Evolutionary conservation across 35 echinoderm and acorn worm genomes (phyloP).

Genomic region (Ptychodera flava): DNA sequence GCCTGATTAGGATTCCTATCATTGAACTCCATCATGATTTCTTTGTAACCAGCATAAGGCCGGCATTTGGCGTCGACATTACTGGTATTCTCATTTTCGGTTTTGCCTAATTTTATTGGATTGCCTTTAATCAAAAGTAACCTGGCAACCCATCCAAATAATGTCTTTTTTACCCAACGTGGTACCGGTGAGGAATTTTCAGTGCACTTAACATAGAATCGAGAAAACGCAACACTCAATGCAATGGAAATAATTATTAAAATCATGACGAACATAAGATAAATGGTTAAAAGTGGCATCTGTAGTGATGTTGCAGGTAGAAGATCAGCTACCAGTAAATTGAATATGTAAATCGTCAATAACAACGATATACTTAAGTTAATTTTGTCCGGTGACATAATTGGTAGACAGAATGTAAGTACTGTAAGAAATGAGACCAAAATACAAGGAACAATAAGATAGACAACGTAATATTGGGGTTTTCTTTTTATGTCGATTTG

Average conservation of each 20-base stretch:
- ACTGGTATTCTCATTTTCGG: too few species aligned
- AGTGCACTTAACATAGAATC: background rate
- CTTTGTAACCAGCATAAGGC: too few species aligned
- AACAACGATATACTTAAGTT: background rate
- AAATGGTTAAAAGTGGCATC: background rate
- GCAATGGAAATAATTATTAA: background rate
- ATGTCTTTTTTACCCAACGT: background rate
- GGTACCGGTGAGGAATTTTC: background rate
- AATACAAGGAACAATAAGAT: background rate
- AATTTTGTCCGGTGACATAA: background rate
- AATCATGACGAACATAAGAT: background rate
- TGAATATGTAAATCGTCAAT: background rate
- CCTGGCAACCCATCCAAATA: background rate
- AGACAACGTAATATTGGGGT: background rate
- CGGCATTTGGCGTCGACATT: too few species aligned
- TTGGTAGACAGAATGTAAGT: background rate
- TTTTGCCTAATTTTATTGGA: too few species aligned
- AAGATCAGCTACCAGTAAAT: background rate
- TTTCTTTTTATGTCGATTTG: background rate
- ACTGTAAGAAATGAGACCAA: background rate
- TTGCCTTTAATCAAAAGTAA: too few species aligned
- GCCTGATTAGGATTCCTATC: too few species aligned
- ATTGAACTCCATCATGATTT: too few species aligned
- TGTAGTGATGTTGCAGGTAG: background rate
- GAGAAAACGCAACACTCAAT: background rate